Conservation (phyloP, 2,797 vertebrate species). For the Alfaro cultratus region DNA sequence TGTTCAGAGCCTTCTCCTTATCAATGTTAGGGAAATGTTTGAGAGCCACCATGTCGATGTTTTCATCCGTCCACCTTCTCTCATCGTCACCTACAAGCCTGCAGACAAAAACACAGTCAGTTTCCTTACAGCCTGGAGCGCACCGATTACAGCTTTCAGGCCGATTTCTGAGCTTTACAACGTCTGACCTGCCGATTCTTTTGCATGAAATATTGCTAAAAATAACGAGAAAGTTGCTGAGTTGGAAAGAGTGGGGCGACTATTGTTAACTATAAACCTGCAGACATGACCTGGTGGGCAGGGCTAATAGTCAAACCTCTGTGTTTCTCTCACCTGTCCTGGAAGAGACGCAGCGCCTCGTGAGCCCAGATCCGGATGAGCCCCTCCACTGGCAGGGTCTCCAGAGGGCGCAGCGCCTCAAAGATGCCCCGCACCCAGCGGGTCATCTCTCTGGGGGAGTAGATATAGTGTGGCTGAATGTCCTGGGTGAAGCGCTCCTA, state of each 20-base stretch:
- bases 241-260: no score
- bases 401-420: constrained; percentile 93
- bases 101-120: constrained; percentile 1
- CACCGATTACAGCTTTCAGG: no score
- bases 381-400: constrained; percentile 95
- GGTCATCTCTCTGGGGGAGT: constrained; percentile 99
- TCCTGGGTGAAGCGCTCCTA: constrained; percentile 99
- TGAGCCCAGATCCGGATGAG: constrained; percentile 99
- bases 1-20: constrained; percentile 91
- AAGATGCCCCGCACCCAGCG: constrained; percentile 99
- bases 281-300: no score
- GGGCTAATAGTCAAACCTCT: no score
- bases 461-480: constrained; percentile 98
- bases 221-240: no score
- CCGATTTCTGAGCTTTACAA: no score
- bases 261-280: no score
- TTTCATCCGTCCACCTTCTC: constrained; percentile 98
- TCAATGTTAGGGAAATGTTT: constrained; percentile 99
- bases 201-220: no score
- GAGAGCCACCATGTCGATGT: constrained; percentile 94
- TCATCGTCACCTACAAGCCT: constrained; percentile 98
- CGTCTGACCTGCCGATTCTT: no score
- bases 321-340: constrained; percentile 87
- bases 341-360: constrained; percentile 97
- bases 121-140: no score